A percentile compares a stretch with the other conserved stretches of the same genome.
Evolutionary conservation across 2,888 invertebrate genomes (phyloP).

Genomic region (Diabrotica balteata): DNA sequence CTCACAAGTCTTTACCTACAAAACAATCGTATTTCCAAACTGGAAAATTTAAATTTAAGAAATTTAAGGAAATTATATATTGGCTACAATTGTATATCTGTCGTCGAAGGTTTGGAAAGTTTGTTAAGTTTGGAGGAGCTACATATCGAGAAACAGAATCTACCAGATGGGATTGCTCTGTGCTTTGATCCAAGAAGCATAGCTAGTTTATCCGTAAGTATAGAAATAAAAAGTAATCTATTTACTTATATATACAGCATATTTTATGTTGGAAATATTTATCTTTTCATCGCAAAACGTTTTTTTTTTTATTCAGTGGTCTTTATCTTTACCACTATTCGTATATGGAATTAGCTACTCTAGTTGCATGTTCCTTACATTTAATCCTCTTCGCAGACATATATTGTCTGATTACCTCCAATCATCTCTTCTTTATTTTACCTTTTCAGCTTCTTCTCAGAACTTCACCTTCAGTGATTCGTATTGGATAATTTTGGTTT

Average conservation of each 20-base stretch:
- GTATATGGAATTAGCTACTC: too few species aligned
- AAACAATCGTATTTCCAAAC: constrained; percentile 78
- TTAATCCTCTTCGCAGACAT: too few species aligned
- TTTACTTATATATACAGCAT: neutral
- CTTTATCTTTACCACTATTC: too few species aligned
- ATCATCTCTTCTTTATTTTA: too few species aligned
- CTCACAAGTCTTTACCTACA: constrained; percentile 77
- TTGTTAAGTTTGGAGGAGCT: constrained; percentile 69
- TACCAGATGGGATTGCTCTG: constrained; percentile 65
- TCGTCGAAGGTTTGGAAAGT: constrained; percentile 73
- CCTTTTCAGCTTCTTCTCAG: too few species aligned
- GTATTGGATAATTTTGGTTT: too few species aligned
- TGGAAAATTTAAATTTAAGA: constrained; percentile 74
- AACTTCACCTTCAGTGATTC: too few species aligned
- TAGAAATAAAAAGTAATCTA: neutral
- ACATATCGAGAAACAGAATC: constrained; percentile 72
- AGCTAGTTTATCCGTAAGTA: constrained; percentile 65
- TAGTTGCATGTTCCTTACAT: too few species aligned
- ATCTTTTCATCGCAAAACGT: too few species aligned
- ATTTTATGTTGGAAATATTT: neutral
- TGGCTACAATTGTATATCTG: constrained; percentile 72
- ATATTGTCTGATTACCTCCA: too few species aligned
- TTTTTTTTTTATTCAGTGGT: too few species aligned
- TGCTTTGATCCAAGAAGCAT: constrained; percentile 74
- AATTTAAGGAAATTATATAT: constrained; percentile 81